Conservation (phyloP, 2,888 invertebrate genomes). For the Drosophila maculinotata region DNA sequence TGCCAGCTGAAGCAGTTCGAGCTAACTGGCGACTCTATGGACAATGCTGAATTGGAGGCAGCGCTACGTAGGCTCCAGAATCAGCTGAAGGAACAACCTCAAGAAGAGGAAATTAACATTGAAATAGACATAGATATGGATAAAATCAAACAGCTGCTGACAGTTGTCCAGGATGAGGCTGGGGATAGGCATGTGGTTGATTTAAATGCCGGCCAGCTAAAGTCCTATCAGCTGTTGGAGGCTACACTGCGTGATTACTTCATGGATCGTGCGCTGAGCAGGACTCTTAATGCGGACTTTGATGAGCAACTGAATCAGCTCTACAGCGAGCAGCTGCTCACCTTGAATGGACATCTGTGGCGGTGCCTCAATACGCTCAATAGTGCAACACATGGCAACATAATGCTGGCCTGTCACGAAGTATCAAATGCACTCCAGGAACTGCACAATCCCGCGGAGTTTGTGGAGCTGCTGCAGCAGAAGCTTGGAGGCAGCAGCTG, state of each 20-base stretch:
- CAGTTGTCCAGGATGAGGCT: conserved; percentile 11
- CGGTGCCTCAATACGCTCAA: conserved; percentile 67
- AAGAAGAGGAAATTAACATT: background rate
- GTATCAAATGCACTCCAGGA: conserved; percentile 32
- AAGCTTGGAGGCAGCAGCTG: conserved; percentile 58
- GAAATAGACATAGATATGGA: conserved; percentile 39
- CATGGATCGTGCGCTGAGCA: conserved; percentile 65
- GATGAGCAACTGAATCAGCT: conserved; percentile 63
- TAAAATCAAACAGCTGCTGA: conserved; percentile 20
- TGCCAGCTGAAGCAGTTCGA: conserved; percentile 57
- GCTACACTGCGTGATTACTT: conserved; percentile 75
- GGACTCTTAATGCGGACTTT: conserved; percentile 41
- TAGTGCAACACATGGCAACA: conserved; percentile 50
- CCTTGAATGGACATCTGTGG: conserved; percentile 65
- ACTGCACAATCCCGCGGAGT: conserved; percentile 28
- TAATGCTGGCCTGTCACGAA: conserved; percentile 51
- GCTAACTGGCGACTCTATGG: background rate
- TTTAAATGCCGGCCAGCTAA: conserved; percentile 13
- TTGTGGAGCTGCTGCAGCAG: conserved; percentile 48
- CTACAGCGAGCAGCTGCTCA: conserved; percentile 70
- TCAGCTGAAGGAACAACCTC: conserved; percentile 24
- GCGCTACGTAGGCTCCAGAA: conserved; percentile 35
- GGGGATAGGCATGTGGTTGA: conserved; percentile 32
- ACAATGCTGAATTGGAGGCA: conserved; percentile 6
- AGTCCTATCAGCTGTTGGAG: conserved; percentile 33